These are phyloP conservation scores for Podarcis siculus DNA, from an alignment of 2,797 vertebrate species.

Conservation along the genomic window DNA sequence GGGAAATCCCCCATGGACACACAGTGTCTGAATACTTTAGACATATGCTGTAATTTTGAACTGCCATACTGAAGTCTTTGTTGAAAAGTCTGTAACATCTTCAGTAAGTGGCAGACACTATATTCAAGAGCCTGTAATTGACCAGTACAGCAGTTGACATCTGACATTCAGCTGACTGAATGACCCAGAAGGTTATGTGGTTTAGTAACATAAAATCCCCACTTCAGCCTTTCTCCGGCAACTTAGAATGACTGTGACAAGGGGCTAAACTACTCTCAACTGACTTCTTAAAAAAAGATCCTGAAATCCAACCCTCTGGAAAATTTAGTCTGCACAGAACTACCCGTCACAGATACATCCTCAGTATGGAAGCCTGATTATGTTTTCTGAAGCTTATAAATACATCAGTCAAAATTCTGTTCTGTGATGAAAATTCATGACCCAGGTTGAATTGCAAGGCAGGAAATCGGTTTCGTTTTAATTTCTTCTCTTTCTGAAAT, in stretches of 20 bases:
- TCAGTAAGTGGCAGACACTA: slow-evolving; percentile 64
- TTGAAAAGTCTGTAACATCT: slow-evolving; percentile 70
- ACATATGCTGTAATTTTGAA: slow-evolving; percentile 61
- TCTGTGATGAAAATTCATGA: slow-evolving; percentile 57
- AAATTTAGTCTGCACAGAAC: slow-evolving; percentile 57
- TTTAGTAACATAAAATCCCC: slow-evolving; percentile 63
- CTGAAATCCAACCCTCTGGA: slow-evolving; percentile 67
- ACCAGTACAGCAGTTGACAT: slow-evolving; percentile 63
- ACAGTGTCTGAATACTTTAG: slow-evolving; percentile 62
- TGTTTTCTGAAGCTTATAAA: slow-evolving; percentile 60
- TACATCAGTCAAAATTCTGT: slow-evolving; percentile 59
- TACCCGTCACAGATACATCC: slow-evolving; percentile 51
- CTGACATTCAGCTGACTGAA: slow-evolving; percentile 58
- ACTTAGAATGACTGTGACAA: slow-evolving; percentile 67
- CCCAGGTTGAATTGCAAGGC: slow-evolving; percentile 57
- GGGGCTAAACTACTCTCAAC: slow-evolving; percentile 60
- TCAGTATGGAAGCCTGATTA: slow-evolving; percentile 42
- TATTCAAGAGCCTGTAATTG: slow-evolving; percentile 77
- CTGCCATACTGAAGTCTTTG: slow-evolving; percentile 60
- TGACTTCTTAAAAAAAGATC: slow-evolving; percentile 63
- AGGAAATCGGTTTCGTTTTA: slow-evolving; percentile 48
- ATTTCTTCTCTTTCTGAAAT: slow-evolving; percentile 50
- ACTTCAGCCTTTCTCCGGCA: slow-evolving; percentile 67
- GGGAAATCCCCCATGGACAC: slow-evolving; percentile 26
- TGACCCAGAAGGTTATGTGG: slow-evolving; percentile 69